phyloP scores from a whole-genome alignment of 2,888 invertebrate genomes.

The Xestia sexstrigata region DNA sequence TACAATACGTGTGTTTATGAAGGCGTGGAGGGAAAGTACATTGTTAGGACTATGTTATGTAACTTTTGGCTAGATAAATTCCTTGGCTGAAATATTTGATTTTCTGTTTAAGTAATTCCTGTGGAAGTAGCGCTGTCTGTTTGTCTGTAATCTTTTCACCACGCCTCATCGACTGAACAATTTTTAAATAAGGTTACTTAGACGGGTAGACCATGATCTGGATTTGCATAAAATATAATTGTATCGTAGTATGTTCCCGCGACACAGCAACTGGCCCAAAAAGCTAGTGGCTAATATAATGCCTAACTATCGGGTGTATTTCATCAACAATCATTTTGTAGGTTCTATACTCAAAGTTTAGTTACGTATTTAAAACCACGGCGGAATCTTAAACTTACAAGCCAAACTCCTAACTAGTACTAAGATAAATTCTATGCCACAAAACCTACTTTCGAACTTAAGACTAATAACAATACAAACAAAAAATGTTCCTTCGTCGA shows the following conservation, averaged over 20 bases:
- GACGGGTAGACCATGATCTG: neutral
- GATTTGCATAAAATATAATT: neutral
- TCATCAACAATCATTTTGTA: neutral
- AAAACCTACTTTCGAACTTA: conserved; percentile 48
- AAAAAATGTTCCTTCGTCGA: conserved; percentile 48
- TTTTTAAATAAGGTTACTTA: neutral
- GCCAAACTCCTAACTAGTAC: neutral
- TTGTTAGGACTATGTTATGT: neutral
- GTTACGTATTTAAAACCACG: neutral
- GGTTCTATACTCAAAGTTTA: no score
- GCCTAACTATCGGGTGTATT: neutral
- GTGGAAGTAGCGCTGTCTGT: neutral
- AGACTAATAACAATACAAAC: conserved; percentile 47
- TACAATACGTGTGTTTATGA: neutral
- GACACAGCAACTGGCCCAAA: neutral
- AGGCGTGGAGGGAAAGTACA: neutral
- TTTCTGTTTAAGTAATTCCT: no score
- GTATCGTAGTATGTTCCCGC: neutral
- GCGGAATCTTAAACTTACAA: neutral
- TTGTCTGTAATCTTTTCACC: neutral
- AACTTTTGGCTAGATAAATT: neutral
- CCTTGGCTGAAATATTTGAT: neutral
- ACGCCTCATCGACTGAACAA: neutral
- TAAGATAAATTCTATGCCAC: conserved; percentile 29
- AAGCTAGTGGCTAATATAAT: neutral